phyloP scores from a whole-genome alignment of 2,797 vertebrate species.

The Oreochromis grahami region DNA sequence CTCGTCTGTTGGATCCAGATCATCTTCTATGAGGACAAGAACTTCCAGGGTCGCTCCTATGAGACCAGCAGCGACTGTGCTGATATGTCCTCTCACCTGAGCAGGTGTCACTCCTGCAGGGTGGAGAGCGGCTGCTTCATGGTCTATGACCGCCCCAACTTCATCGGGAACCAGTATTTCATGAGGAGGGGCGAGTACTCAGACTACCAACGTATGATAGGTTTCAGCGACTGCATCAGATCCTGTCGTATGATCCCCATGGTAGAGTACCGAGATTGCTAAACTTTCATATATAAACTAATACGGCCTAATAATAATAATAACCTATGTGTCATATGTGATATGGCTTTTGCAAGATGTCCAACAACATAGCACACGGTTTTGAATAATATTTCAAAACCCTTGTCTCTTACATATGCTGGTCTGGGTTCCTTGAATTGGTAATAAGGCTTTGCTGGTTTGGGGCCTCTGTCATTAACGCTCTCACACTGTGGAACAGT shows the following conservation, averaged over 20 bases:
- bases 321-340: not conserved
- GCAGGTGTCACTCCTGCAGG: conserved; percentile 50
- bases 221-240: conserved; percentile 55
- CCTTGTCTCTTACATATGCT: not conserved
- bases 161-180: conserved; percentile 56
- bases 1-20: conserved; percentile 20
- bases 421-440: not conserved
- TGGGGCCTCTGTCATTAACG: not conserved
- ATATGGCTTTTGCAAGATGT: not conserved
- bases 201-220: conserved; percentile 64
- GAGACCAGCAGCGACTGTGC: conserved; percentile 61
- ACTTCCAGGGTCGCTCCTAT: conserved; percentile 68
- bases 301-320: not conserved
- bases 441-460: not conserved
- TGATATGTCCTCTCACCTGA: conserved; percentile 63
- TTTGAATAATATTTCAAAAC: not conserved
- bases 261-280: conserved; percentile 8
- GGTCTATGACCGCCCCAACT: conserved; percentile 61
- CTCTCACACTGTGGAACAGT: not conserved
- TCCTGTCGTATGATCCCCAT: conserved; percentile 59
- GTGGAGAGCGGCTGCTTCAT: conserved; percentile 67
- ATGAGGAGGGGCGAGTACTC: conserved; percentile 56
- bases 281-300: not conserved
- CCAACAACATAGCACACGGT: not conserved
- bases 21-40: conserved; percentile 57